Evolutionary conservation across 2,113 vertebrate genomes (phyloP).

Genomic region (Percopsis transmontana): DNA sequence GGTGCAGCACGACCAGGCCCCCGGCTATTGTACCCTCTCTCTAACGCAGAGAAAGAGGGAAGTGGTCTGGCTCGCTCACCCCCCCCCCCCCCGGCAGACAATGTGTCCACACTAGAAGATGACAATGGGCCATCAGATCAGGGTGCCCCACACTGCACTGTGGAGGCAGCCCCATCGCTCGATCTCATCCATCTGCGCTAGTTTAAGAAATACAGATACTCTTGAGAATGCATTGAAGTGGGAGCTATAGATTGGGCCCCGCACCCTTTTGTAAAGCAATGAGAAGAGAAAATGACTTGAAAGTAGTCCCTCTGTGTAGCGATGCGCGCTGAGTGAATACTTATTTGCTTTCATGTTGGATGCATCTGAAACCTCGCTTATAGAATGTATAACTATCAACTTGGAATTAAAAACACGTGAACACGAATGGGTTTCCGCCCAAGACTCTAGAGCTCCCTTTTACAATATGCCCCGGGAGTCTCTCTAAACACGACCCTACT

Average conservation of each 20-base stretch:
- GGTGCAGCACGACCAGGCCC: conserved; percentile 30
- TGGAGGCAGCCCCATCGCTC: conserved; percentile 58
- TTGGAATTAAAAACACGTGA: conserved; percentile 56
- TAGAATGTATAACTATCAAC: conserved; percentile 51
- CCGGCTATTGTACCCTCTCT: conserved; percentile 39
- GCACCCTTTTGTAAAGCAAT: conserved; percentile 50
- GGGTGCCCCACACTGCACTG: conserved; percentile 30
- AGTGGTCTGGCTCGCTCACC: conserved; percentile 24
- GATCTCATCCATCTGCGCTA: conserved; percentile 33
- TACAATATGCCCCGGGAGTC: too few relatives aligned
- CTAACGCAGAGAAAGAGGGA: conserved; percentile 19
- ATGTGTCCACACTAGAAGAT: conserved; percentile 52
- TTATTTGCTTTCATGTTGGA: conserved; percentile 66
- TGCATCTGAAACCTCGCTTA: conserved; percentile 60
- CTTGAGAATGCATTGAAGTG: conserved; percentile 56
- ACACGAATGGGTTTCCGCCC: too few relatives aligned
- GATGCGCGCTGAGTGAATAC: conserved; percentile 65
- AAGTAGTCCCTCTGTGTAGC: conserved; percentile 52
- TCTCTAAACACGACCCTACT: too few relatives aligned
- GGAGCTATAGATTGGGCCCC: conserved; percentile 50
- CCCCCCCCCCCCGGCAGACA: conserved; percentile 32
- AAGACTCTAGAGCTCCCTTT: too few relatives aligned
- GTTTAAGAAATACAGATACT: conserved; percentile 30
- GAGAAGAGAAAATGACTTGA: conserved; percentile 52
- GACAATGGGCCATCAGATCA: conserved; percentile 40